Base-by-base conservation (phyloP, 2,888 invertebrate species). In the Enoplolaimus lenunculus region DNA sequence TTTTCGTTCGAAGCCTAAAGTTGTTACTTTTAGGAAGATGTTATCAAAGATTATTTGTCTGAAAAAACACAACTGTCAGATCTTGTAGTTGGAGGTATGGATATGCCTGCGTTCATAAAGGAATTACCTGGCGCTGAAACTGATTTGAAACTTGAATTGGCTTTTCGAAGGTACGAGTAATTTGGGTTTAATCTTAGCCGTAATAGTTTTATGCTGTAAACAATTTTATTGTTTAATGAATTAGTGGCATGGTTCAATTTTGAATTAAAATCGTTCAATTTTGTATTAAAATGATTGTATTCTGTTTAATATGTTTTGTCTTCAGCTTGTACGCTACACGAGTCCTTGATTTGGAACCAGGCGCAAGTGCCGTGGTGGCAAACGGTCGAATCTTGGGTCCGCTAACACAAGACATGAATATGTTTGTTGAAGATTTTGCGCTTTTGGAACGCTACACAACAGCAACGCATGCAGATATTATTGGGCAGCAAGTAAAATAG, bases 311-410 rank as follows among this genome's bases (percentile, higher is more conserved):
- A n/a, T n/a, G n/a, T n/a, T 45, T 80, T 66, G 78, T 83, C 21
- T 85, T 86, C 74, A 78, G 87, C 16, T 85, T 87, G 45, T 88
- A 90, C 80, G 86, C 86, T 70, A 87, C 87, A 75, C 86, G 87
- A 70, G 87, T 89, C 7, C 81, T 93, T 31, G 86, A 86, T 35
- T 82, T 94, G 73, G 82, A 84, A 29, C 84, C 85, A 21, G 87
- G 89, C 1, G 85, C 86, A 68, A 85, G 88, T 73, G 89, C 88
- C 0, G 83, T 97, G 1, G 84, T 94, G 26, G 88, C 89, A 71
- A 97, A 97, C 84, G 93, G 94, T 16, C 86, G 91, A 82, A 77
- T 83, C 13, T 84, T 93, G 71, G 97, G 94, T 0, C 93, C 94
- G 0, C 83, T 97, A 3, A 83, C 85, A 1, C 82, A 84, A 0